Percentiles rank a stretch among this genome's conserved stretches.
Evolutionary conservation across 92 coral and sea anemone species (phyloP).

Genomic region (Phenganax subtilis): DNA sequence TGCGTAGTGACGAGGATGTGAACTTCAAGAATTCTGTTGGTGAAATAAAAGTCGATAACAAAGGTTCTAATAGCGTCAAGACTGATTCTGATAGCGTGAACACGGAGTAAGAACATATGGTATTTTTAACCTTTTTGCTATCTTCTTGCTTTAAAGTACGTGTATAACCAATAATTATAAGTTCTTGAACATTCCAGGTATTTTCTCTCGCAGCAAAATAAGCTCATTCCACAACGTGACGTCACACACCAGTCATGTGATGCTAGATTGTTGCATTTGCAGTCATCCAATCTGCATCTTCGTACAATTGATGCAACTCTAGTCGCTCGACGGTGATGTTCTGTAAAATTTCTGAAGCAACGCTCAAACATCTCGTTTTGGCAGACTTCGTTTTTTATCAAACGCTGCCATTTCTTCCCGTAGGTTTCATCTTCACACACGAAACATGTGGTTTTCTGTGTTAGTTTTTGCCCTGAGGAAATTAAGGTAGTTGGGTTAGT

Average conservation of each 20-base stretch:
- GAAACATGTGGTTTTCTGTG: conserved; percentile 35
- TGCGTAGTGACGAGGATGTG: too few species aligned
- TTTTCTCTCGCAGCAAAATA: conserved; percentile 30
- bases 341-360: conserved; percentile 36
- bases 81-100: too few species aligned
- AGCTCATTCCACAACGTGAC: conserved; percentile 13
- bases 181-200: conserved; percentile 20
- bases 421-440: conserved; percentile 24
- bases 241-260: conserved; percentile 34
- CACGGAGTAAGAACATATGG: too few species aligned
- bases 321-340: conserved; percentile 22
- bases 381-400: conserved; percentile 5
- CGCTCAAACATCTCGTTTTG: conserved; percentile 26
- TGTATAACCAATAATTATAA: conserved; percentile 32
- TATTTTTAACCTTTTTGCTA: neutral
- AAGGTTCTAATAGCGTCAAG: too few species aligned
- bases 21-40: too few species aligned
- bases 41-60: too few species aligned
- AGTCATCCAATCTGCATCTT: conserved; percentile 22
- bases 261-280: conserved; percentile 14
- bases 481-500: too few species aligned
- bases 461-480: conserved; percentile 13
- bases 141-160: neutral
- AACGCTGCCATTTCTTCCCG: conserved; percentile 19
- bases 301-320: conserved; percentile 33